Base-by-base conservation (phyloP, 2,113 vertebrate species). In the Chaenocephalus aceratus region DNA sequence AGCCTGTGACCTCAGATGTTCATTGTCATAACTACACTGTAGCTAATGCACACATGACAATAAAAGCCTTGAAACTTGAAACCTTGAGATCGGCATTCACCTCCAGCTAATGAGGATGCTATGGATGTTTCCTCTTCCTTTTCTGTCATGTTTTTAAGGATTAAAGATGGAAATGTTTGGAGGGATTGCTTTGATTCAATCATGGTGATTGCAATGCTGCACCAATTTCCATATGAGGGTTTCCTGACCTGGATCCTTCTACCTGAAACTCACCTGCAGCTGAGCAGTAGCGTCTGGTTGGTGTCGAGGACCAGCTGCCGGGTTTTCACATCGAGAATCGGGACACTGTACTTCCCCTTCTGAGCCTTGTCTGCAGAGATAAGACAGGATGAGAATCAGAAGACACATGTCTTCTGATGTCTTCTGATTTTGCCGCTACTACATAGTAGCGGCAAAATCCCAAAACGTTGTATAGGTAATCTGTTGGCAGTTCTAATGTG, bases 231-330 rank as follows among this genome's bases (percentile, higher is more conserved):
- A 49, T 6, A 57, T n/a, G n/a, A 6, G 5, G 21, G 21, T 21
- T 51, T 12, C 16, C 10, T 54, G 49, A 16, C 8, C 10, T 36
- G 21, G 4, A 45, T 70, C 36, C 2, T 2, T 73, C 41, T 68
- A 71, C 30, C 66, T 79, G 63, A 82, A 75, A 93, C 94, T 95
- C 94, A 99, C 98, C 97, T 98, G 97, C 98, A 99, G 75, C 93
- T 92, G 86, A 99, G 95, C 77, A 88, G 89, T 71, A 99, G 95
- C 8, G 94, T 95, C 91, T 97, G 94, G 87, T 97, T 96, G 69
- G 90, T 91, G 88, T 96, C 93, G 77, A 97, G 85, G 90, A 98
- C 52, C 1, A 97, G 87, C 86, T 97, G 95, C 54, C 48, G 72
- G 79, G 91, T 92, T 86, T 92, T 94, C 89, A 97, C 93, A 88